Base-by-base conservation (phyloP, 2,113 vertebrate species). In the Ailurus styani region DNA sequence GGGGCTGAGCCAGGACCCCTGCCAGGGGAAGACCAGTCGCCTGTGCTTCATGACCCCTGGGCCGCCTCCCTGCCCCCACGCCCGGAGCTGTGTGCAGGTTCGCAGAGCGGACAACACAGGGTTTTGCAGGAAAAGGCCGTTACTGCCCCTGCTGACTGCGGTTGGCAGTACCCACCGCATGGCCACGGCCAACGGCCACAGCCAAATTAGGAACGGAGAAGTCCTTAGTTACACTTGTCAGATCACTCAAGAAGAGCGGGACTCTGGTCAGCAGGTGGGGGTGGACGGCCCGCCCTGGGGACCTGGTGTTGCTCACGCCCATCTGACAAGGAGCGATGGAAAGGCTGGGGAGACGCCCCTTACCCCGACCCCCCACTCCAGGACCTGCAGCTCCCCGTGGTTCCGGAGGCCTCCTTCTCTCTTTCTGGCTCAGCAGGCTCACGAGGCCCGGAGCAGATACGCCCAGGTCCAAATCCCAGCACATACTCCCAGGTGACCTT, bases 321-420 rank as follows among this genome's bases (percentile, higher is more conserved):
- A 37, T 34, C n/a, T 20, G n/a, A 72, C 57, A 8, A 12, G 20
- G 27, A 21, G 7, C 18, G 0, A 2, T 27, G 15, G 34, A 20
- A 60, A 93, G 42, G 47, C 21, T 0, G 0, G 40, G 15, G 62
- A 54, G 40, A 54, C 1, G 15, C 15, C 7, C 6, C 14, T 9
- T 5, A 18, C n/a, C 3, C 11, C 0, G 34, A 1, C 23, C 7
- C 21, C 18, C 29, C 15, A 3, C 20, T 25, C 34, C 10, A 34
- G 60, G 37, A 34, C 6, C 11, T 37, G 45, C 55, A 20, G 1
- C 11, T 8, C 70, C 1, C 1, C 1, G 0, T 17, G n/a, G 29
- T 5, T n/a, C 31, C 11, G 0, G 0, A 13, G n/a, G 14, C 40
- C 2, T 0, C 37, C 15, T 6, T 54, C 13, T 3, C 5, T 11